A percentile compares a stretch with the other conserved stretches of the same genome.
Evolutionary conservation across 2,113 vertebrate species (phyloP).

Genomic region (Romanogobio albipinnatus): DNA sequence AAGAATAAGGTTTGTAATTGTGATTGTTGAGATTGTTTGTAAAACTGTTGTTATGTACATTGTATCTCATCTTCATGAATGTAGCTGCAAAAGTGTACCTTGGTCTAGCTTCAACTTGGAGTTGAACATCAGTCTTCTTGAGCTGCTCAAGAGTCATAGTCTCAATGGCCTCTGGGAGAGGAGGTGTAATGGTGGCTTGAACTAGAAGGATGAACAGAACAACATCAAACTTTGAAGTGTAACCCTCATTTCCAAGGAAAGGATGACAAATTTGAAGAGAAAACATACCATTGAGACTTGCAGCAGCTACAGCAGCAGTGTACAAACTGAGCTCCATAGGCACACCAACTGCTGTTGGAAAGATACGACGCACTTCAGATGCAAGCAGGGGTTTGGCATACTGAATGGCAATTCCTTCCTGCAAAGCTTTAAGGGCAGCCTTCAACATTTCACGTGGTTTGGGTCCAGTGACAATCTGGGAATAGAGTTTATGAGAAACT

Average conservation of each 20-base stretch:
- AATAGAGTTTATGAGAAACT: neutral
- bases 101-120: no score
- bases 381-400: slow-evolving; percentile 72
- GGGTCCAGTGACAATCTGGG: slow-evolving; percentile 61
- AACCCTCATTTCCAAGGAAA: neutral
- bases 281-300: slow-evolving; percentile 64
- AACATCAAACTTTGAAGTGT: neutral
- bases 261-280: neutral
- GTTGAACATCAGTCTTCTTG: no score
- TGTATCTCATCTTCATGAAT: no score
- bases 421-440: slow-evolving; percentile 55
- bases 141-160: no score
- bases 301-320: slow-evolving; percentile 70
- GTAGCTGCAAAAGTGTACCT: no score
- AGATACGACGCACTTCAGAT: slow-evolving; percentile 71
- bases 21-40: no score
- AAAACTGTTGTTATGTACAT: no score
- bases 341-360: slow-evolving; percentile 78
- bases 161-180: no score
- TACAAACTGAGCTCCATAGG: slow-evolving; percentile 78
- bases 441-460: slow-evolving; percentile 46
- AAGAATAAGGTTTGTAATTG: no score
- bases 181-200: no score
- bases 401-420: slow-evolving; percentile 60
- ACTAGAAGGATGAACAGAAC: neutral